phyloP scores from a whole-genome alignment of 2,888 invertebrate genomes.

The Schizotus pectinicornis region DNA sequence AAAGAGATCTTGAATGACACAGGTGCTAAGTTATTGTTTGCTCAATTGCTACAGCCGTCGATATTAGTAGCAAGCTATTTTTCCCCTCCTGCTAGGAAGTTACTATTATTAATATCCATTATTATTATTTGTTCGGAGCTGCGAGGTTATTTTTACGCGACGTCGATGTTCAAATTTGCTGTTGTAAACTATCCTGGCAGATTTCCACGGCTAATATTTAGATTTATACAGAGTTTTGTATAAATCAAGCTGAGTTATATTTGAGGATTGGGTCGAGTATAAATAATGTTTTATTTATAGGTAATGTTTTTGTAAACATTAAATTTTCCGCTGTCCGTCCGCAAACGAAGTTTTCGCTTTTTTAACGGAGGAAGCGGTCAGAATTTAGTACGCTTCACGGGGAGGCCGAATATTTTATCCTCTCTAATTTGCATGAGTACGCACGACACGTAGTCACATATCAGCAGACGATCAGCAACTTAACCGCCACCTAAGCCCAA shows the following conservation, averaged over 20 bases:
- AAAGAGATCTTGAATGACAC: no score
- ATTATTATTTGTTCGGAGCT: no score
- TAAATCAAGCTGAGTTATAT: constrained; percentile 28
- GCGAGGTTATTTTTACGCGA: no score
- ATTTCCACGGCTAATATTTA: constrained; percentile 24
- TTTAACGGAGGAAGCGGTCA: not conserved
- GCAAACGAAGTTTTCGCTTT: constrained; percentile 6
- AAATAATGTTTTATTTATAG: constrained; percentile 32
- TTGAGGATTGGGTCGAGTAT: constrained; percentile 27
- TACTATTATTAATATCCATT: no score
- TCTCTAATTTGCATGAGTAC: not conserved
- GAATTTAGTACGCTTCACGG: not conserved
- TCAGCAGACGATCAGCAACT: no score
- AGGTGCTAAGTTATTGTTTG: no score
- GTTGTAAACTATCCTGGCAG: constrained; percentile 23
- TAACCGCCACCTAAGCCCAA: no score
- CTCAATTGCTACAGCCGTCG: no score
- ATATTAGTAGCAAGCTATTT: no score
- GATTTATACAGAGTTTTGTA: constrained; percentile 26
- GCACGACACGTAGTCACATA: not conserved
- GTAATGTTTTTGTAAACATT: constrained; percentile 26
- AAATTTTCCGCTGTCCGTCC: constrained; percentile 26
- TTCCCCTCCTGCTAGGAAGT: no score
- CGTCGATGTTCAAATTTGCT: constrained; percentile 3
- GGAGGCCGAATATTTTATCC: not conserved